A percentile compares a stretch with the other conserved stretches of the same genome.
phyloP scores from a whole-genome alignment of 2,797 vertebrate genomes.

The Cyprinodon diabolis region DNA sequence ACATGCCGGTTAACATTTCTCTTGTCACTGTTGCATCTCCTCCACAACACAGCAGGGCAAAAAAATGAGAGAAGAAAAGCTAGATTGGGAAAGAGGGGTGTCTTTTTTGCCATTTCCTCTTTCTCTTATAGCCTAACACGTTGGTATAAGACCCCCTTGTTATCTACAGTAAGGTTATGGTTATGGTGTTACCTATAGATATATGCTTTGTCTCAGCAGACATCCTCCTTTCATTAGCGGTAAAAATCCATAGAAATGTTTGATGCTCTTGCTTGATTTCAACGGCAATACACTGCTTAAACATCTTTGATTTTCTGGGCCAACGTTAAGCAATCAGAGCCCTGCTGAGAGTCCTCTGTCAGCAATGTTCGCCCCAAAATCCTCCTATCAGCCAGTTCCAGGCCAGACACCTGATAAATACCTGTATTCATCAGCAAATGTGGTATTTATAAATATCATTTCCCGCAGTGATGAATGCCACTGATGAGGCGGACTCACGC shows the following conservation, averaged over 20 bases:
- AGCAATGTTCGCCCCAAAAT: slow-evolving; percentile 4
- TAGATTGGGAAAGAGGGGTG: slow-evolving; percentile 19
- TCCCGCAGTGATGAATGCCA: slow-evolving; percentile 38
- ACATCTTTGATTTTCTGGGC: slow-evolving; percentile 23
- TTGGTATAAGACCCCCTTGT: slow-evolving; percentile 17
- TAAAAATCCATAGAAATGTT: neutral
- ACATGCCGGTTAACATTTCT: slow-evolving; percentile 74
- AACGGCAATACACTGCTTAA: neutral
- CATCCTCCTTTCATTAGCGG: neutral
- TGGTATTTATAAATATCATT: slow-evolving; percentile 67
- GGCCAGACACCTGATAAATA: slow-evolving; percentile 34
- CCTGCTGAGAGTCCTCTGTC: slow-evolving; percentile 27
- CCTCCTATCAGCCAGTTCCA: slow-evolving; percentile 35
- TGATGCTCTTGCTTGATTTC: slow-evolving; percentile 9
- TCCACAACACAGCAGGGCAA: slow-evolving; percentile 6
- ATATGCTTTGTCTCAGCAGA: slow-evolving; percentile 1
- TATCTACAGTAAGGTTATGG: slow-evolving; percentile 21
- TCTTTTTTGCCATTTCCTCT: slow-evolving; percentile 25
- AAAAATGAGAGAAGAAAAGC: neutral
- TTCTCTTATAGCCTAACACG: neutral
- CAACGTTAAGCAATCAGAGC: slow-evolving; percentile 16
- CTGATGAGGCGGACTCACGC: slow-evolving; percentile 34
- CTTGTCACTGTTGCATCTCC: slow-evolving; percentile 66
- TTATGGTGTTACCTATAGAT: slow-evolving; percentile 40
- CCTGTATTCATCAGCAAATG: slow-evolving; percentile 40